phyloP scores from a whole-genome alignment of 2,888 invertebrate species.

The Cactoblastis cactorum region DNA sequence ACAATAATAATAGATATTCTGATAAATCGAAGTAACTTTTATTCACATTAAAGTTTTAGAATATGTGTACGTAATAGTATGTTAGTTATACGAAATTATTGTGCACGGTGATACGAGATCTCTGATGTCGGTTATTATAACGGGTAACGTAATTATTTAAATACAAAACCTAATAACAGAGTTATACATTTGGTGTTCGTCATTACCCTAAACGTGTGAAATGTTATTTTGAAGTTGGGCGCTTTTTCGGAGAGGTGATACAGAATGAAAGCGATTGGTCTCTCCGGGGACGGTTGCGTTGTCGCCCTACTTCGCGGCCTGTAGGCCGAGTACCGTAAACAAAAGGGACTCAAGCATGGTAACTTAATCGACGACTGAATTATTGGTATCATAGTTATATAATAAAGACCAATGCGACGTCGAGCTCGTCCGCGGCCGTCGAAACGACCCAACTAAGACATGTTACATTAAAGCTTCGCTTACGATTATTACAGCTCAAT shows the following conservation, averaged over 20 bases:
- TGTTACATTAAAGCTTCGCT: slow-evolving; percentile 71
- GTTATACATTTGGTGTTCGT: slow-evolving; percentile 24
- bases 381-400: slow-evolving; percentile 24
- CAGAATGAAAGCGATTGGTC: slow-evolving; percentile 49
- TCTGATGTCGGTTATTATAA: slow-evolving; percentile 31
- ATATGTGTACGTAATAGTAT: slow-evolving; percentile 65
- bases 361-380: slow-evolving; percentile 17
- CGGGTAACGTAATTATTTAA: slow-evolving; percentile 2
- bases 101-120: slow-evolving; percentile 73
- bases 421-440: slow-evolving; percentile 45
- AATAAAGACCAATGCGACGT: slow-evolving; percentile 37
- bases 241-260: slow-evolving; percentile 64
- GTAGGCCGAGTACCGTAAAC: slow-evolving; percentile 9
- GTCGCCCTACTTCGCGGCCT: slow-evolving; percentile 39
- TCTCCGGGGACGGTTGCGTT: slow-evolving; percentile 70
- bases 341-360: slow-evolving; percentile 13
- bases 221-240: slow-evolving; percentile 53
- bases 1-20: slow-evolving; percentile 71
- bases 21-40: slow-evolving; percentile 75
- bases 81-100: slow-evolving; percentile 55
- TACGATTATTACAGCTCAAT: slow-evolving; percentile 65
- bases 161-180: slow-evolving; percentile 10
- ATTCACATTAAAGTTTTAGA: slow-evolving; percentile 75
- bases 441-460: slow-evolving; percentile 46
- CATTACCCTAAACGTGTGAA: slow-evolving; percentile 25